These are phyloP conservation scores for Sebastes nivosus DNA, from an alignment of 2,797 vertebrate species.

Conservation along the genomic window DNA sequence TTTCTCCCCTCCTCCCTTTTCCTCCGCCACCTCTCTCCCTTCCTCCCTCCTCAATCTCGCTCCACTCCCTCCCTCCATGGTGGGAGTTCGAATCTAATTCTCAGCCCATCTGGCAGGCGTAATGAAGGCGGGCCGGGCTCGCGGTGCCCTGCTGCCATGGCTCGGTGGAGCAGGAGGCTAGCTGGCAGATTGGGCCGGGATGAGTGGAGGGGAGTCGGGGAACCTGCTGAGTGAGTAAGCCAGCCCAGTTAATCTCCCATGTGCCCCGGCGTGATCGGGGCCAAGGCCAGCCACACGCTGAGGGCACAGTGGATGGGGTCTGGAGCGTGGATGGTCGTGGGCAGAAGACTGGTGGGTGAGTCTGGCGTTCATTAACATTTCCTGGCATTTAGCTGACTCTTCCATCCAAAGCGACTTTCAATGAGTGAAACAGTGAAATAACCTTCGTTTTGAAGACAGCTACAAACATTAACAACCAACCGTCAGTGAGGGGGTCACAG, in stretches of 20 bases:
- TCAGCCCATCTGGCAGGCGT: conserved; percentile 84
- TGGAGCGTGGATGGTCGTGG: conserved; percentile 56
- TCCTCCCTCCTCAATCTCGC: conserved; percentile 60
- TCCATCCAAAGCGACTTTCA: conserved; percentile 24
- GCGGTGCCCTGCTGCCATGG: conserved; percentile 78
- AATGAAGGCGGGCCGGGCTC: conserved; percentile 80
- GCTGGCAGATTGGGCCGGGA: conserved; percentile 81
- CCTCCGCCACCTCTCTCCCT: conserved; percentile 52
- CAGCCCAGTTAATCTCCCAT: conserved; percentile 81
- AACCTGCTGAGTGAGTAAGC: conserved; percentile 79
- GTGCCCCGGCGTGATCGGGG: conserved; percentile 76
- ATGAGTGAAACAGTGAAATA: conserved; percentile 18
- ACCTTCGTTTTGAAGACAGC: conserved; percentile 13
- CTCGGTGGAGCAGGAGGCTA: conserved; percentile 79
- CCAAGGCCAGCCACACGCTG: conserved; percentile 73
- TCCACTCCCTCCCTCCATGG: conserved; percentile 68
- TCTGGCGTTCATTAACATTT: conserved; percentile 57
- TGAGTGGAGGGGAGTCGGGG: conserved; percentile 77
- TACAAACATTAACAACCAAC: not conserved
- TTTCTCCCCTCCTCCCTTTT: conserved; percentile 46
- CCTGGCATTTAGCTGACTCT: conserved; percentile 33
- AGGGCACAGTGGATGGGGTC: conserved; percentile 58
- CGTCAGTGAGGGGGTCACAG: not conserved
- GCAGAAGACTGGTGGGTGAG: conserved; percentile 40
- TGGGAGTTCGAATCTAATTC: conserved; percentile 86